Evolutionary conservation across 2,113 vertebrate genomes (phyloP).

Genomic region (Caloenas nicobarica): DNA sequence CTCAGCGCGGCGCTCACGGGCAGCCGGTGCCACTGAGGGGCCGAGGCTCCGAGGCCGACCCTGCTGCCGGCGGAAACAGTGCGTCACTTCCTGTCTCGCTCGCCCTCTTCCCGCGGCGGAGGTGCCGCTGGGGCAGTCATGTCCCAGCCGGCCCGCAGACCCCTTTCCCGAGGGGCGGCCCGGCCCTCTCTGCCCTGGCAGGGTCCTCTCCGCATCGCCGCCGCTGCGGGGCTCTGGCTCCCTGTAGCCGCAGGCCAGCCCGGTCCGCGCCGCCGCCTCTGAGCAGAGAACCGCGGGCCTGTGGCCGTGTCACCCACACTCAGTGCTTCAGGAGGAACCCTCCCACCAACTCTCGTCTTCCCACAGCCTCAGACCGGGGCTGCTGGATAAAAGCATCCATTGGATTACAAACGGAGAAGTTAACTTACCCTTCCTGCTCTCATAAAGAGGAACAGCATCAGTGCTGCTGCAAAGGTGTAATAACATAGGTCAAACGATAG

Average conservation of each 20-base stretch:
- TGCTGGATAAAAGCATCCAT: accelerated
- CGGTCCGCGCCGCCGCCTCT: too few relatives aligned
- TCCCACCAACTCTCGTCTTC: accelerated
- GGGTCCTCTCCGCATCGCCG: accelerated
- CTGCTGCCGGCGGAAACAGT: accelerated
- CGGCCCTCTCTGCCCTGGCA: accelerated
- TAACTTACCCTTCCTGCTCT: accelerated
- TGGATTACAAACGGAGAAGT: accelerated
- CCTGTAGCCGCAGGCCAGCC: neutral
- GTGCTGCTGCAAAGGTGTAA: accelerated
- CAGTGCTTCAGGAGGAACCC: accelerated
- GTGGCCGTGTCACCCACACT: accelerated
- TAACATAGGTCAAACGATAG: too few relatives aligned
- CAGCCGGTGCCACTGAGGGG: too few relatives aligned
- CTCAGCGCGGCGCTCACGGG: too few relatives aligned
- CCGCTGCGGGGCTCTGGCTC: neutral
- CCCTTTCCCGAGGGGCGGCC: too few relatives aligned
- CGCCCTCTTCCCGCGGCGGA: too few relatives aligned
- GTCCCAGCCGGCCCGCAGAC: accelerated
- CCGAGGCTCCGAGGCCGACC: too few relatives aligned
- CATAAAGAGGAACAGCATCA: accelerated
- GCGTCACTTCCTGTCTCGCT: accelerated
- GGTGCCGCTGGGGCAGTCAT: accelerated
- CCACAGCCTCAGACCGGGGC: accelerated
- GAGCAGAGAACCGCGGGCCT: too few relatives aligned